phyloP scores from a whole-genome alignment of 2,797 vertebrate species.

The Scolopax bukidnonensis region DNA sequence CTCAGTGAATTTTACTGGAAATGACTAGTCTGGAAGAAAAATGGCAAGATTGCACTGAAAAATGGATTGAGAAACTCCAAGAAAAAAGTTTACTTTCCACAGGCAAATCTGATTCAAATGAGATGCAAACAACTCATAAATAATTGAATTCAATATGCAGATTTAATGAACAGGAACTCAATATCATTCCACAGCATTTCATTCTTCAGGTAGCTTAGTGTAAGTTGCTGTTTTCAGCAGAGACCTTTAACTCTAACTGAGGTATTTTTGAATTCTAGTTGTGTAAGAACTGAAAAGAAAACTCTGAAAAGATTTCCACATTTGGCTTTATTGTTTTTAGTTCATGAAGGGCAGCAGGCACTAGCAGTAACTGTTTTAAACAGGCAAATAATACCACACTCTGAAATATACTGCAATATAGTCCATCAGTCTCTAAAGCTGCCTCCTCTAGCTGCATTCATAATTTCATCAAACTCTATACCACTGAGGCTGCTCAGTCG shows the following conservation, averaged over 20 bases:
- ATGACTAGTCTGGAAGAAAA: neutral
- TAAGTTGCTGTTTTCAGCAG: neutral
- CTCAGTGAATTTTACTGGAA: slow-evolving; percentile 38
- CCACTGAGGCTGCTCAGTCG: neutral
- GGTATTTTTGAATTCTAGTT: neutral
- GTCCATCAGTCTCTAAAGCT: neutral
- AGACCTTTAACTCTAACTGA: neutral
- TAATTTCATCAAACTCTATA: neutral
- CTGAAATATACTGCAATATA: neutral
- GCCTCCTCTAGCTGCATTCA: neutral
- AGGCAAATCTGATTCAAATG: slow-evolving; percentile 6
- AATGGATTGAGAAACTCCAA: neutral
- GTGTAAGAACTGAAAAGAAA: neutral
- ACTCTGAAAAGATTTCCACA: neutral
- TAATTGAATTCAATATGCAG: neutral
- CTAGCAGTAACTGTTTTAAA: neutral
- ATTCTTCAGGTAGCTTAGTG: slow-evolving; percentile 23
- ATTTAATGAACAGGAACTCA: slow-evolving; percentile 25
- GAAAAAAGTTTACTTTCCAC: slow-evolving; percentile 18
- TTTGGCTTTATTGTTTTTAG: neutral
- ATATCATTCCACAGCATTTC: neutral
- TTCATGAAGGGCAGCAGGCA: neutral
- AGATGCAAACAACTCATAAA: neutral
- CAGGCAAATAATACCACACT: neutral
- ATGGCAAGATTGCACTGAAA: neutral